These are phyloP conservation scores for Neodiprion lecontei DNA, from an alignment of 1,140 invertebrate genomes.

Conservation along the genomic window DNA sequence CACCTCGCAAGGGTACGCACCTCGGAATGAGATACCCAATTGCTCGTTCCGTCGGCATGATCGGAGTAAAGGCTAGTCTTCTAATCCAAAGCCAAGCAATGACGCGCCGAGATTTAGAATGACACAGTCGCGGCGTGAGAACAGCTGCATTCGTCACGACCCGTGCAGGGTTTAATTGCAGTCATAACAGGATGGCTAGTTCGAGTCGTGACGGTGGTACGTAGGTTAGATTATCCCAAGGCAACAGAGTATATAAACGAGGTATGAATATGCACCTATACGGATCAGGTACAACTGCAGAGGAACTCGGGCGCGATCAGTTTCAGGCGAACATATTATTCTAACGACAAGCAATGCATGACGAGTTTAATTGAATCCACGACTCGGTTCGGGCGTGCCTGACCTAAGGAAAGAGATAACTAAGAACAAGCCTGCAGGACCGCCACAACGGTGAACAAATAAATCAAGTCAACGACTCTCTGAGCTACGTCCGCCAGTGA, in stretches of 20 bases:
- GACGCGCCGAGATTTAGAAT: not conserved
- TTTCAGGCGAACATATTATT: not conserved
- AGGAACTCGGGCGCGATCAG: not conserved
- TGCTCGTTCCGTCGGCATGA: not conserved
- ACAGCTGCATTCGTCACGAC: not conserved
- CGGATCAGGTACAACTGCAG: not conserved
- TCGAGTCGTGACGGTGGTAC: not conserved
- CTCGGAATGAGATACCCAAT: not conserved
- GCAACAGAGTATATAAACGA: too few species aligned
- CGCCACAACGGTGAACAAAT: not conserved
- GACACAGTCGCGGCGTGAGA: not conserved
- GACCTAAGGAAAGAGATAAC: constrained; percentile 7
- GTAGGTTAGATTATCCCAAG: not conserved
- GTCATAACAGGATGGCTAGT: not conserved
- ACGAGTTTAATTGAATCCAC: constrained; percentile 7
- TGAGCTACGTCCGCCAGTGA: not conserved
- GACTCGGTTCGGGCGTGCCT: not conserved
- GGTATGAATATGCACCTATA: not conserved
- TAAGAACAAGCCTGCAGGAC: not conserved
- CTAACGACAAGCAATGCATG: constrained; percentile 1
- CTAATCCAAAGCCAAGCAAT: not conserved
- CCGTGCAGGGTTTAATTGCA: not conserved
- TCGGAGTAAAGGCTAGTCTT: not conserved
- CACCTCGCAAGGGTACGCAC: not conserved
- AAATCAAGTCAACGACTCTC: not conserved